Evolutionary conservation across 2,888 invertebrate species (phyloP), one percentile per base, ranked within the genome.

Genomic region (Anorthoa munda): DNA sequence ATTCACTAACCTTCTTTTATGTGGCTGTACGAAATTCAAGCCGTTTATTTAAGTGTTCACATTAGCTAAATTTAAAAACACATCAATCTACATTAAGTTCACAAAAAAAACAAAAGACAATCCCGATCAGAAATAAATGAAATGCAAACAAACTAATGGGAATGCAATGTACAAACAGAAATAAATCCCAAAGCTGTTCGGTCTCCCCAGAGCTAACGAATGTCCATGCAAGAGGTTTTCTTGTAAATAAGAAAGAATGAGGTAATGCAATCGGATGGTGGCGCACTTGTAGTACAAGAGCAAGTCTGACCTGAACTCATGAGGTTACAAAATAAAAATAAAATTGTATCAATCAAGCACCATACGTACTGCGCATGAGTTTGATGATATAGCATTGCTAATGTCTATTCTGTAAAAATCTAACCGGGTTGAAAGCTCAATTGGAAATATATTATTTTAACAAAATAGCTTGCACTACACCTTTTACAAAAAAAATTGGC

Each of bases 171-270:
- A 78, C 59, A 77, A 79, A 81, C 64, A 75, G 58, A 74, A 75
- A 72, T 76, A 86, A 81, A 76, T 79, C 78, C 75, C 77, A 65
- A 53, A 83, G 74, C 64, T 77, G 59, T 70, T 72, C 56, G 58
- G 46, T 69, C 66, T 85, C 85, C 79, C 83, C 21, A 67, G 85
- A 76, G 86, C 70, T 83, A 80, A 81, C 77, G 73, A 83, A 77
- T 79, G 82, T 75, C 83, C 85, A 81, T 85, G 82, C 87, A 86
- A 85, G 85, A 76, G 69, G 75, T 84, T 79, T 87, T 77, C 88
- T 87, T 88, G 88, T 91, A 90, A 91, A 90, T 89, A 90, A 88
- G 86, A 86, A 88, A 80, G 86, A 87, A 87, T 87, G 86, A 84
- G 85, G 87, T 90, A 91, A 89, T 87, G 89, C 87, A 86, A 89